These are phyloP conservation scores for Mimachlamys varia DNA, from an alignment of 2,888 invertebrate genomes.

Conservation along the genomic window DNA sequence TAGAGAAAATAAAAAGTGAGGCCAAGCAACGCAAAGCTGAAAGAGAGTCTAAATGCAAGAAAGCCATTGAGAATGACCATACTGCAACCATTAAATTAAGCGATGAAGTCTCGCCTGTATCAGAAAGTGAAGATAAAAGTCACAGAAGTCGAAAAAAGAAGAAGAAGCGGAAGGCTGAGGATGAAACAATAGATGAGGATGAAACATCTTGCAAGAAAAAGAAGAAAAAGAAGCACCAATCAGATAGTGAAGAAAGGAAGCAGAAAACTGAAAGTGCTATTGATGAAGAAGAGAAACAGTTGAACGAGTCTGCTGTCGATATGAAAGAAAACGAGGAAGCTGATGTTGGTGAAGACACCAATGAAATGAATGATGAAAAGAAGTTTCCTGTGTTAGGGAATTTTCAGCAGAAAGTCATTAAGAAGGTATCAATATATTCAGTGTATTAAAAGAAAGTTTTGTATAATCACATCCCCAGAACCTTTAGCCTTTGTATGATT, in stretches of 20 bases:
- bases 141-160: neutral
- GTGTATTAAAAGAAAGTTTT: neutral
- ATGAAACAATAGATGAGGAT: conserved; percentile 32
- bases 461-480: too few species aligned
- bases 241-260: neutral
- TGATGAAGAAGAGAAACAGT: conserved; percentile 41
- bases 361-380: conserved; percentile 37
- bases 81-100: neutral
- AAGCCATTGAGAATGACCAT: conserved; percentile 32
- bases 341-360: neutral
- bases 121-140: neutral
- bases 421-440: conserved; percentile 68
- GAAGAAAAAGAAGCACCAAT: conserved; percentile 43
- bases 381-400: conserved; percentile 87
- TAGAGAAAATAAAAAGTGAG: conserved; percentile 60
- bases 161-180: conserved; percentile 23
- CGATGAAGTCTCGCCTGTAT: neutral
- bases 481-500: too few species aligned
- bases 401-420: conserved; percentile 82
- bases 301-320: neutral
- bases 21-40: conserved; percentile 58
- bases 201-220: conserved; percentile 44
- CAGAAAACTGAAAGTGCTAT: conserved; percentile 26
- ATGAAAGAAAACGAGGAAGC: neutral
- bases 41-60: conserved; percentile 6